phyloP scores from a whole-genome alignment of 2,797 vertebrate species.

The Platyrinchus mystaceus region DNA sequence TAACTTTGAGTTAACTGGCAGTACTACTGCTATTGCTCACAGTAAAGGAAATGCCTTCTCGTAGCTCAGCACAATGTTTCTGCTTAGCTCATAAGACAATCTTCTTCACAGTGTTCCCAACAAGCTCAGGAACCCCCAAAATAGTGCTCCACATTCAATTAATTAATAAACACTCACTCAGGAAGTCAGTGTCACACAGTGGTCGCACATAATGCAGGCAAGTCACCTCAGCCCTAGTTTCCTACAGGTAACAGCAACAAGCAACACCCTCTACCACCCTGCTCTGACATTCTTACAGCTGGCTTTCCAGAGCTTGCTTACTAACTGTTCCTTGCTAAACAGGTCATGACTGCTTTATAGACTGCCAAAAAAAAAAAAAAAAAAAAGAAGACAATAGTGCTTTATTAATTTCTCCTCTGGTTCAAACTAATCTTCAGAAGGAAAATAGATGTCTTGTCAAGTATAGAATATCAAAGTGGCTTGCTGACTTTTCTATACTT shows the following conservation, averaged over 20 bases:
- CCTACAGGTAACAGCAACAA: background rate
- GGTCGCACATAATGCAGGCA: background rate
- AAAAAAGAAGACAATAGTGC: background rate
- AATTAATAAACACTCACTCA: background rate
- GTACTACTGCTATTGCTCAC: background rate
- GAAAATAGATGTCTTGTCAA: conserved; percentile 36
- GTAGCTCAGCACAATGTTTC: background rate
- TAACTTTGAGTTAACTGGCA: background rate
- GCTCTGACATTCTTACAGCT: background rate
- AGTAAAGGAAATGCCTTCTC: background rate
- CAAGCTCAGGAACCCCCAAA: background rate
- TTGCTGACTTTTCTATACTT: background rate
- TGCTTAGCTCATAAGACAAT: background rate
- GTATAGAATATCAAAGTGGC: background rate
- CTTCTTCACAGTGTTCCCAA: background rate
- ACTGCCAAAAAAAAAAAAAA: background rate
- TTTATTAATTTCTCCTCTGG: conserved; percentile 18
- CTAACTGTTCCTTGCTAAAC: conserved; percentile 49
- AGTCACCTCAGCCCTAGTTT: background rate
- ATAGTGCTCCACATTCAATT: background rate
- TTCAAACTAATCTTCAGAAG: conserved; percentile 10
- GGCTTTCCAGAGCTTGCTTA: conserved; percentile 3
- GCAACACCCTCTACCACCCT: background rate
- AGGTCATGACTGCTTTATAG: conserved; percentile 39
- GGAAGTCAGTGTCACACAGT: background rate